Evolutionary conservation across 2,797 vertebrate genomes (phyloP).

Genomic region (Pitangus sulphuratus): DNA sequence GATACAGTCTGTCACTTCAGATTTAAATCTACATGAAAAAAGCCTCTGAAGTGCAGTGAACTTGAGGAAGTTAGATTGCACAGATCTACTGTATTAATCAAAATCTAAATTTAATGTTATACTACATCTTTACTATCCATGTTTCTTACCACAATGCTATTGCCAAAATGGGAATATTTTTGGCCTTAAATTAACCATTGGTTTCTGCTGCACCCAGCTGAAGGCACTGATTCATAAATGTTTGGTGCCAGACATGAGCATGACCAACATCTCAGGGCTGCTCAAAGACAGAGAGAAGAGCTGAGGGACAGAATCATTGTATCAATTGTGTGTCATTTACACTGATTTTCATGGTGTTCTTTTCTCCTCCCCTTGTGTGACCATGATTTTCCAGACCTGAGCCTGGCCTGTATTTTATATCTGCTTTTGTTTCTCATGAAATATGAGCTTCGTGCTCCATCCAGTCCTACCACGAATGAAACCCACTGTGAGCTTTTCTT

Average conservation of each 20-base stretch:
- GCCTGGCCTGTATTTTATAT: neutral
- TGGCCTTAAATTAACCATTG: neutral
- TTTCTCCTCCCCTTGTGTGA: neutral
- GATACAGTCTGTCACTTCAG: conserved; percentile 80
- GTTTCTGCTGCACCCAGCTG: neutral
- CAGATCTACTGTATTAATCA: conserved; percentile 67
- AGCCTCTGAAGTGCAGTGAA: conserved; percentile 12
- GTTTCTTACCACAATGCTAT: neutral
- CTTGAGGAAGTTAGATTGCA: neutral
- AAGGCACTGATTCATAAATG: neutral
- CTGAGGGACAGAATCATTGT: neutral
- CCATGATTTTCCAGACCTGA: neutral
- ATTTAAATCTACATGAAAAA: conserved; percentile 73
- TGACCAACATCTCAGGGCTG: neutral
- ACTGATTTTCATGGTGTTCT: neutral
- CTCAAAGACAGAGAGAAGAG: neutral
- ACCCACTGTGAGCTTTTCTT: neutral
- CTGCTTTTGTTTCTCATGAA: neutral
- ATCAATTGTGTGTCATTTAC: neutral
- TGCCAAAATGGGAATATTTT: neutral
- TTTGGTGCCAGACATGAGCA: neutral
- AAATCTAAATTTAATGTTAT: conserved; percentile 42
- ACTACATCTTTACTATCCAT: neutral
- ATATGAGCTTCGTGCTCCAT: neutral
- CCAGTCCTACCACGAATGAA: neutral